Base-by-base conservation (phyloP, 2,113 vertebrate species). In the Oophaga pumilio region DNA sequence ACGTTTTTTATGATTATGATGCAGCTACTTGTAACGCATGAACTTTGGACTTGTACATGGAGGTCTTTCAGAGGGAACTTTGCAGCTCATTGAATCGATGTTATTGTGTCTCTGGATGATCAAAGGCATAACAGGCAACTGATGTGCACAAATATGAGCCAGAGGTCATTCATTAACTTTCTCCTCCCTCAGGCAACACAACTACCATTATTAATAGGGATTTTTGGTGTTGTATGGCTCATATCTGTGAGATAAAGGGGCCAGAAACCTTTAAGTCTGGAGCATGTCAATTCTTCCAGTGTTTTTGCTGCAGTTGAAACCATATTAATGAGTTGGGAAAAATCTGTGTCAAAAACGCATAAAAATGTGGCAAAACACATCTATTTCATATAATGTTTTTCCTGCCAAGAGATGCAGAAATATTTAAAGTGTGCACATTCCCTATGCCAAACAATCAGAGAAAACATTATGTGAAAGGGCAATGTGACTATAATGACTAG, bases 81-180 rank as follows among this genome's bases (percentile, higher is more conserved):
- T 71, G 28, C 82, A 84, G 43, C 59, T 12, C 50, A 59, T 18
- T 84, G 82, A 84, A 84, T 73, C 4, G 66, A 57, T 59, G 56
- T 64, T 22, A 59, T 73, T 69, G 68, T 84, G 49, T 84, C 50
- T 20, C n/a, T 84, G 66, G 26, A 84, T 9, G 50, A 84, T 84
- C 66, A 74, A 84, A 84, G 82, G 24, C 53, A 22, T 11, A 71
- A 52, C 53, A 84, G 52, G 52, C 24, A 73, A 74, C 57, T 73
- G 82, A 57, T 73, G 68, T 43, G 74, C 49, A 53, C 52, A 84
- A 84, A 73, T 73, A 84, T 74, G 82, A 74, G 82, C 15, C 82
- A 73, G 68, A 71, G 68, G 66, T 74, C 50, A 84, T 59, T 84
- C 52, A 84, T 71, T 84, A 84, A 56, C 68, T 57, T 83, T 74